Evolutionary conservation across 2,797 vertebrate genomes (phyloP).

Genomic region (Pipistrellus pipistrellus): DNA sequence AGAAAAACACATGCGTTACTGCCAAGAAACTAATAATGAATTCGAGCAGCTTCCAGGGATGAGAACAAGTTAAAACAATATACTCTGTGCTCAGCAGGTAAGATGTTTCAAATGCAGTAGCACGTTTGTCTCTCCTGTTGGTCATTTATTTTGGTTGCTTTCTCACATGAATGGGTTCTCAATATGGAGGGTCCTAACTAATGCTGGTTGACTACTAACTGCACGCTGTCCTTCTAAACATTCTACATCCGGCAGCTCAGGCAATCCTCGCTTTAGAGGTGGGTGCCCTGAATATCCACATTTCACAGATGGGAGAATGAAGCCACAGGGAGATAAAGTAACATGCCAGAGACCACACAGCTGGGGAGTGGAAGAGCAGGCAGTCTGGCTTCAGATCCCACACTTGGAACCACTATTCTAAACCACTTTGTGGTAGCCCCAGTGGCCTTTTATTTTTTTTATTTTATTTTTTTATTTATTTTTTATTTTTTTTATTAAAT

Average conservation of each 20-base stretch:
- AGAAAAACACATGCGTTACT: slow-evolving; percentile 66
- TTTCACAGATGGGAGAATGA: background rate
- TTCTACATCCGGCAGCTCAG: background rate
- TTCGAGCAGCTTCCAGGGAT: slow-evolving; percentile 52
- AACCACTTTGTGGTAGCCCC: background rate
- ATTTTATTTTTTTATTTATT: too few relatives aligned
- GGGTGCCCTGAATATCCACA: background rate
- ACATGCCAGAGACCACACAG: background rate
- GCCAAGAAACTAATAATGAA: slow-evolving; percentile 67
- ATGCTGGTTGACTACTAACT: background rate
- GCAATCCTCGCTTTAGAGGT: background rate
- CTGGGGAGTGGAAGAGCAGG: background rate
- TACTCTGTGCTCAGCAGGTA: slow-evolving; percentile 41
- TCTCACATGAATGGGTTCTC: background rate
- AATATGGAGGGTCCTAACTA: background rate
- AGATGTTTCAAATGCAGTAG: slow-evolving; percentile 54
- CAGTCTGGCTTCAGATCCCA: background rate
- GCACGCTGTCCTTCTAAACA: background rate
- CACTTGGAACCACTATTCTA: background rate
- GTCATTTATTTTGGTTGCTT: slow-evolving; percentile 21
- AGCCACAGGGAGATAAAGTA: slow-evolving; percentile 25
- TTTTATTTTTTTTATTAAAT: too few relatives aligned
- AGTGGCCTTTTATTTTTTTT: too few relatives aligned
- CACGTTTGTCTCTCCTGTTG: background rate
- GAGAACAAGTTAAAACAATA: slow-evolving; percentile 76